These are phyloP conservation scores for Percopsis omiscomaycus DNA, from an alignment of 2,797 vertebrate genomes.

Conservation along the genomic window DNA sequence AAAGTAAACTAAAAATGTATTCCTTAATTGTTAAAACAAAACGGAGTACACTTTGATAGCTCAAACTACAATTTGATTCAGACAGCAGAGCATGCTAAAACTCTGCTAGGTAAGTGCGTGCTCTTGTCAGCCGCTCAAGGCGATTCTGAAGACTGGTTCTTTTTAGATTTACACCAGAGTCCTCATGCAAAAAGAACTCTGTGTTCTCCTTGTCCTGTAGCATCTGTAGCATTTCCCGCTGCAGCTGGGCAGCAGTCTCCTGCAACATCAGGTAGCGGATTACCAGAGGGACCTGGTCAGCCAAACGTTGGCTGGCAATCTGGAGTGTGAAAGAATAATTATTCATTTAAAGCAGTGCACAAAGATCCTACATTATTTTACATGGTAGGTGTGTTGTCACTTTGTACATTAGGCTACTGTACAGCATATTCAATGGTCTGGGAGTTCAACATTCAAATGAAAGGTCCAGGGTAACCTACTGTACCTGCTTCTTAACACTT, in stretches of 20 bases:
- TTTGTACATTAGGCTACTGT: too few relatives aligned
- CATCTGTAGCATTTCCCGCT: conserved; percentile 71
- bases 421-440: too few relatives aligned
- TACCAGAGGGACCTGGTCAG: conserved; percentile 77
- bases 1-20: too few relatives aligned
- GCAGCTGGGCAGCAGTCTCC: conserved; percentile 53
- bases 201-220: conserved; percentile 66
- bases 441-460: too few relatives aligned
- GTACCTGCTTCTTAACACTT: too few relatives aligned
- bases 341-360: neutral
- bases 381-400: neutral
- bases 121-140: conserved; percentile 60
- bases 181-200: conserved; percentile 70
- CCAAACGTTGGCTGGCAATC: conserved; percentile 70
- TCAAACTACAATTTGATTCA: neutral
- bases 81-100: conserved; percentile 42
- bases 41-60: neutral
- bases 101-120: conserved; percentile 51
- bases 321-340: conserved; percentile 31
- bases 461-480: too few relatives aligned
- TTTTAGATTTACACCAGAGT: conserved; percentile 50
- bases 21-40: too few relatives aligned
- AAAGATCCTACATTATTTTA: neutral
- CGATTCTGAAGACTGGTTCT: conserved; percentile 56
- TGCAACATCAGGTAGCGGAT: conserved; percentile 72